phyloP scores from a whole-genome alignment of 1,140 invertebrate species.

The Ectropis grisescens region DNA sequence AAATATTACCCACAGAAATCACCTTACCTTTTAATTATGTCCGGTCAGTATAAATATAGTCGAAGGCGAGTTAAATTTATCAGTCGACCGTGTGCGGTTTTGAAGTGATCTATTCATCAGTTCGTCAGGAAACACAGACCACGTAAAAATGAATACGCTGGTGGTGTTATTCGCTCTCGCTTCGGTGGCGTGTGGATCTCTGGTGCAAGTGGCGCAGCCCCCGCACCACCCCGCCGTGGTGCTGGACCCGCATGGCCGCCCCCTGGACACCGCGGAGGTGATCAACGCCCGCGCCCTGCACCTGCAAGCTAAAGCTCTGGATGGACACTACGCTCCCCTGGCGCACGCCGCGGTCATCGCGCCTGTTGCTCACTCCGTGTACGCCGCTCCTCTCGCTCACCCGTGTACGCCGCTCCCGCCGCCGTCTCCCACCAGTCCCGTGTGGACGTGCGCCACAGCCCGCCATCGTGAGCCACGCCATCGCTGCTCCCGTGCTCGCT shows the following conservation, averaged over 20 bases:
- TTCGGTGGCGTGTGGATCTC: conserved; percentile 32
- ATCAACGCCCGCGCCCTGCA: conserved; percentile 51
- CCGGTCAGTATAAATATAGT: conserved; percentile 60
- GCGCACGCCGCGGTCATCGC: conserved; percentile 20
- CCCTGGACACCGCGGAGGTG: conserved; percentile 45
- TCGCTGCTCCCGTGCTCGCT: conserved; percentile 29
- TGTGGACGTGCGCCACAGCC: conserved; percentile 34
- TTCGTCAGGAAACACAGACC: conserved; percentile 41
- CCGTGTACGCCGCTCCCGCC: conserved; percentile 21
- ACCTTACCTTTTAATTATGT: conserved; percentile 50
- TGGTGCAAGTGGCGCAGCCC: conserved; percentile 40
- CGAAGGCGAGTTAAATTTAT: conserved; percentile 36
- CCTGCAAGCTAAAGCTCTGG: conserved; percentile 41
- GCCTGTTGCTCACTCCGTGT: conserved; percentile 11
- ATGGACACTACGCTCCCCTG: conserved; percentile 22
- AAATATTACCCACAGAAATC: conserved; percentile 47
- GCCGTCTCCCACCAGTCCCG: conserved; percentile 43
- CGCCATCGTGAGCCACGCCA: no score
- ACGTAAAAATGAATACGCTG: conserved; percentile 65
- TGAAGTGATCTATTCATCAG: conserved; percentile 46
- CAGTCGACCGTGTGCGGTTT: conserved; percentile 46
- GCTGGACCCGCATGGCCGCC: conserved; percentile 49
- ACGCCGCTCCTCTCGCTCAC: conserved; percentile 16
- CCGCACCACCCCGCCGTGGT: conserved; percentile 44
- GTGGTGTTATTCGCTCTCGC: conserved; percentile 66